Evolutionary conservation across 2,797 vertebrate genomes (phyloP).

Genomic region (Sebastes diaconus): DNA sequence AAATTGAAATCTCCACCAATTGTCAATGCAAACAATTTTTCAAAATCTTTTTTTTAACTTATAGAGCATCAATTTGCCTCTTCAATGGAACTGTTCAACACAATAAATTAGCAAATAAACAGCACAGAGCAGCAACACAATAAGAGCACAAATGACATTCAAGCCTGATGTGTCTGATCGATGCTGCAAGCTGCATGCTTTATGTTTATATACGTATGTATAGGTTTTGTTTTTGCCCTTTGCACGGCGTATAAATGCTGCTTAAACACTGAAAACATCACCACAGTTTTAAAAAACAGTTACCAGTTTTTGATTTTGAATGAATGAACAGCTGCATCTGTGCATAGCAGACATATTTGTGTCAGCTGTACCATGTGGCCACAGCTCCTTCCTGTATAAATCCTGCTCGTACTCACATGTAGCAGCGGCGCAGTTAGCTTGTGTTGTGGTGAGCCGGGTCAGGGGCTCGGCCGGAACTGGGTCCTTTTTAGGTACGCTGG

Average conservation of each 20-base stretch:
- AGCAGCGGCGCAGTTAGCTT: neutral
- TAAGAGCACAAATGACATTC: neutral
- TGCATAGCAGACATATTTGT: neutral
- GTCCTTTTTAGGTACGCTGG: fast-evolving
- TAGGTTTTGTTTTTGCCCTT: neutral
- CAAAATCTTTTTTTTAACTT: no score
- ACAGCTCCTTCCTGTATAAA: neutral
- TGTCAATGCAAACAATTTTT: neutral
- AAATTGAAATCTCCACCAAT: neutral
- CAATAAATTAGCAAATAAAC: neutral
- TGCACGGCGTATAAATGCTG: neutral
- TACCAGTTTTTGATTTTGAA: neutral
- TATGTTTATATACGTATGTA: neutral
- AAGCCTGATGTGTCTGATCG: no score
- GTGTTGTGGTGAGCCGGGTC: neutral
- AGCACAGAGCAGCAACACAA: neutral
- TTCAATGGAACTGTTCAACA: neutral
- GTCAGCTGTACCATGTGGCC: neutral
- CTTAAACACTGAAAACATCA: neutral
- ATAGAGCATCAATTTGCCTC: neutral
- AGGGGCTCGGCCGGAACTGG: fast-evolving
- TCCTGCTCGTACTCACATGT: slow-evolving; percentile 37
- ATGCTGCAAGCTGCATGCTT: no score
- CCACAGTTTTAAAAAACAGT: neutral
- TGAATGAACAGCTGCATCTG: neutral